Evolutionary conservation across 1,140 invertebrate species (phyloP).

Genomic region (Trypoxylus dichotomus): DNA sequence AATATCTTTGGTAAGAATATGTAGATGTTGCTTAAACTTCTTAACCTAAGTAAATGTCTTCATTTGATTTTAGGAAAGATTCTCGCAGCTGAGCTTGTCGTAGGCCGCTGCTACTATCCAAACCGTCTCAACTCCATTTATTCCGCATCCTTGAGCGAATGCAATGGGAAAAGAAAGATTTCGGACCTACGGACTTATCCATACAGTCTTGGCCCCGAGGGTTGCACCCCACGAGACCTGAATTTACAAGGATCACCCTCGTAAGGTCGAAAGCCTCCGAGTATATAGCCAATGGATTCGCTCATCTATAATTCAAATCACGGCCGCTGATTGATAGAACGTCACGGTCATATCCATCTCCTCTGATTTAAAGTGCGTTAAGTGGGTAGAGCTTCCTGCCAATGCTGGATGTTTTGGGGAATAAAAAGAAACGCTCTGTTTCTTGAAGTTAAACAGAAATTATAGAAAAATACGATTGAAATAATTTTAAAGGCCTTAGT

Average conservation of each 20-base stretch:
- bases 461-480: no score
- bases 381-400: neutral
- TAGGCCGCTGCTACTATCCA: no score
- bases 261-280: neutral
- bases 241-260: neutral
- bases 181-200: neutral
- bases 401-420: no score
- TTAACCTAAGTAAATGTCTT: no score
- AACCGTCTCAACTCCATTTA: neutral
- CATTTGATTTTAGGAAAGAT: neutral
- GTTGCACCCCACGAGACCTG: neutral
- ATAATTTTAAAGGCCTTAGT: no score
- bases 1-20: no score
- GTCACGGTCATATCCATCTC: neutral
- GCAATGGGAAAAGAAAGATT: neutral
- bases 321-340: neutral
- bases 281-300: neutral
- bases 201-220: neutral
- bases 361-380: neutral
- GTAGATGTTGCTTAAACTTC: no score
- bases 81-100: neutral
- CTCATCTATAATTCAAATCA: conserved; percentile 15
- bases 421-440: no score
- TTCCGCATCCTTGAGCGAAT: neutral
- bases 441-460: no score